Conservation (phyloP, 2,888 invertebrate species). For the Choristoneura rosaceana region DNA sequence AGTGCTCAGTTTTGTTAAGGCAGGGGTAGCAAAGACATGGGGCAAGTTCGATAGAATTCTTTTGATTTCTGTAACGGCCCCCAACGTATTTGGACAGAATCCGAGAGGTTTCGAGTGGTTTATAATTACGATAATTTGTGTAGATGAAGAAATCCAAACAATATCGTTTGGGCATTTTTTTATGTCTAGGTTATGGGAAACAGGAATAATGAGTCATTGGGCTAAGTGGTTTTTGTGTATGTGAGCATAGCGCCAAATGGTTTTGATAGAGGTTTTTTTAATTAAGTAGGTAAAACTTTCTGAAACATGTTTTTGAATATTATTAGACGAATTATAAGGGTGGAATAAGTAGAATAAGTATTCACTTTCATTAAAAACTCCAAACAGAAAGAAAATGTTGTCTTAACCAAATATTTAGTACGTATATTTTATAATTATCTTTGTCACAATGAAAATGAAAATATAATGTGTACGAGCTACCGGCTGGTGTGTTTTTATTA, state of each 20-base stretch:
- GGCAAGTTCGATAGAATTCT: constrained; percentile 79
- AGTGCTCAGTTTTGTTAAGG: constrained; percentile 47
- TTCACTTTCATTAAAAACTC: neutral
- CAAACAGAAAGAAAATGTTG: neutral
- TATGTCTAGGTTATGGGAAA: constrained; percentile 34
- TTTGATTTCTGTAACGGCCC: constrained; percentile 82
- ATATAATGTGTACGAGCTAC: constrained; percentile 48
- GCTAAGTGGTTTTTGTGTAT: constrained; percentile 17
- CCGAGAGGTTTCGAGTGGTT: constrained; percentile 82
- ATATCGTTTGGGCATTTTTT: constrained; percentile 33
- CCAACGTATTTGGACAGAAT: constrained; percentile 85
- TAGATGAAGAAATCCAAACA: constrained; percentile 69
- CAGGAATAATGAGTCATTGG: constrained; percentile 29
- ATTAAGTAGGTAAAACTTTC: neutral
- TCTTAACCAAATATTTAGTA: neutral
- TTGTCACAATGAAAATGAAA: constrained; percentile 46
- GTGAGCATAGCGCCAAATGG: neutral
- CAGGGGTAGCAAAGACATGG: constrained; percentile 83
- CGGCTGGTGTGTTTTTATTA: constrained; percentile 68
- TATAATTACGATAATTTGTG: constrained; percentile 84
- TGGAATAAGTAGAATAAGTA: too few relatives aligned
- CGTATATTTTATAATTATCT: constrained; percentile 38
- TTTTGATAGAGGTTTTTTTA: neutral
- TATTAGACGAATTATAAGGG: neutral
- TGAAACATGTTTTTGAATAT: neutral